phyloP scores from a whole-genome alignment of 2,113 vertebrate genomes.

The Hippocampus barbouri region DNA sequence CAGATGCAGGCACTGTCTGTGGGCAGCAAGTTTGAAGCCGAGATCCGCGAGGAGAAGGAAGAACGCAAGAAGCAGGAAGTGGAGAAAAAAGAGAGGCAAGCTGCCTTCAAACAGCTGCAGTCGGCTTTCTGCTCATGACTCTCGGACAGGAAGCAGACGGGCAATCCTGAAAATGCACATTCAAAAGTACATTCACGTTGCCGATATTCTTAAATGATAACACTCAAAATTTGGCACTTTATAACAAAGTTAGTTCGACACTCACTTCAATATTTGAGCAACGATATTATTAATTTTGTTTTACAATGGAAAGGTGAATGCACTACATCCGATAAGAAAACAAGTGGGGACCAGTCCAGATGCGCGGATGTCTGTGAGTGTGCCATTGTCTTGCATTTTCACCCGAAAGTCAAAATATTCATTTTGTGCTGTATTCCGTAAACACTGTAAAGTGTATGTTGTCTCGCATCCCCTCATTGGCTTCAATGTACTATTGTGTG shows the following conservation, averaged over 20 bases:
- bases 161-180: conserved; percentile 2
- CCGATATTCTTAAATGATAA: conserved; percentile 6
- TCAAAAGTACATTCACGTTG: conserved; percentile 14
- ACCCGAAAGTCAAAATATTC: conserved; percentile 1
- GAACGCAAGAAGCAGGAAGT: conserved; percentile 82
- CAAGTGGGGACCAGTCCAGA: neutral
- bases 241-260: conserved; percentile 9
- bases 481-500: neutral
- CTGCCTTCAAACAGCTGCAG: conserved; percentile 88
- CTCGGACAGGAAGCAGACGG: neutral
- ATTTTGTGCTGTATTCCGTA: neutral
- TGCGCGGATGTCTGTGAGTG: neutral
- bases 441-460: neutral
- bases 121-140: conserved; percentile 80
- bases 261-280: conserved; percentile 14
- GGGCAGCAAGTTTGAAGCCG: conserved; percentile 88
- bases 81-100: conserved; percentile 81
- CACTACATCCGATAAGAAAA: conserved; percentile 8
- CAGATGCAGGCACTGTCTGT: conserved; percentile 83
- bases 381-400: conserved; percentile 6
- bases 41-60: conserved; percentile 89
- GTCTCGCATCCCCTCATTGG: neutral
- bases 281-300: neutral
- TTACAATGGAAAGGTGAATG: neutral
- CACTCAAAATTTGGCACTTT: conserved; percentile 18